A percentile compares a stretch with the other conserved stretches of the same genome.
These are phyloP conservation scores for Bugula neritina DNA, from an alignment of 2,888 invertebrate genomes.

Conservation along the genomic window DNA sequence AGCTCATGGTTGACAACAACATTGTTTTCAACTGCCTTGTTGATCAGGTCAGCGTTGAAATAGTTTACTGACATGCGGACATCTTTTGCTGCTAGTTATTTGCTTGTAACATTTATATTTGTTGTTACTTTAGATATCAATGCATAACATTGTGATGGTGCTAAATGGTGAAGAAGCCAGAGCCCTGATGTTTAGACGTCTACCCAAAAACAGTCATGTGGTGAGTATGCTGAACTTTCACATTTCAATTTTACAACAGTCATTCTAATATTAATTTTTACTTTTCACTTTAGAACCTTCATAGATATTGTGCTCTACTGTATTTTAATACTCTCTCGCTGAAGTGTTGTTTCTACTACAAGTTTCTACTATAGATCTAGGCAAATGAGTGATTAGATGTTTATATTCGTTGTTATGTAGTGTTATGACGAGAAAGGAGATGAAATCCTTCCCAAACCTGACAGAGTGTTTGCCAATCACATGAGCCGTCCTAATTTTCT, in stretches of 20 bases:
- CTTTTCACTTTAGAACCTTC: no score
- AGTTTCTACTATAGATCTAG: no score
- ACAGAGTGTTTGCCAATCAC: conserved; percentile 33
- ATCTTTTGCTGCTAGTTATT: neutral
- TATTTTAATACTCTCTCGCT: no score
- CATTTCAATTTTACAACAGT: no score
- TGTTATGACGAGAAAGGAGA: conserved; percentile 9
- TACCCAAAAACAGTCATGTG: conserved; percentile 12
- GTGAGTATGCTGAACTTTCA: neutral
- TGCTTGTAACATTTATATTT: no score
- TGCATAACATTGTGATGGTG: conserved; percentile 74
- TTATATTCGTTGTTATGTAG: no score
- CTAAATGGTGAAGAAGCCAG: conserved; percentile 66
- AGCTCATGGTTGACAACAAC: conserved; percentile 68
- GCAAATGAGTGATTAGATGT: no score
- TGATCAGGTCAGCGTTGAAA: conserved; percentile 60
- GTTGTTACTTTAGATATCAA: conserved; percentile 40
- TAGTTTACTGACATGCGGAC: neutral
- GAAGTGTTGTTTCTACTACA: no score
- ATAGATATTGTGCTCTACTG: no score
- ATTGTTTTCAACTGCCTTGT: conserved; percentile 78
- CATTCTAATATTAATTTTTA: no score
- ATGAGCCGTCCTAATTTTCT: conserved; percentile 38
- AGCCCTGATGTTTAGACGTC: conserved; percentile 59
- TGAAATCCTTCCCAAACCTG: conserved; percentile 11